These are phyloP conservation scores for Myotis findleyi DNA, from an alignment of 2,797 vertebrate species.

Conservation along the genomic window DNA sequence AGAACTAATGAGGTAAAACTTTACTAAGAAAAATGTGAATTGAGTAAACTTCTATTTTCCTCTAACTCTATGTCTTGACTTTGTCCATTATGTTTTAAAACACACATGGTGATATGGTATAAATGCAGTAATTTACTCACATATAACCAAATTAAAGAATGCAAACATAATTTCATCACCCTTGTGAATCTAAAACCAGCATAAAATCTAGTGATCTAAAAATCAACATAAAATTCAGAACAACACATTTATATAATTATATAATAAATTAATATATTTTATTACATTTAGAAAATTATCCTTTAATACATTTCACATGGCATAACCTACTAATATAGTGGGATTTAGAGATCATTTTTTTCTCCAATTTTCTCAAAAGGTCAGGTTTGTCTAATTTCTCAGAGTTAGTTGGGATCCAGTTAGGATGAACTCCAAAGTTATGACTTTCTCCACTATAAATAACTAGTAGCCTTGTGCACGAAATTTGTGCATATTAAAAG, in stretches of 20 bases:
- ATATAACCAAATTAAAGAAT: constrained; percentile 20
- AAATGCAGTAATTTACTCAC: constrained; percentile 17
- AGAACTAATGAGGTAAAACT: not conserved
- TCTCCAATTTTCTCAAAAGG: constrained; percentile 21
- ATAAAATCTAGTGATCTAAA: not conserved
- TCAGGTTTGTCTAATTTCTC: constrained; percentile 7
- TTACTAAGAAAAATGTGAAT: not conserved
- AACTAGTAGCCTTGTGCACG: not conserved
- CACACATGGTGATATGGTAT: not conserved
- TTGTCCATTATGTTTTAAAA: constrained; percentile 18
- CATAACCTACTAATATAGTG: not conserved
- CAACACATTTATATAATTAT: not conserved
- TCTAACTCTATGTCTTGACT: not conserved
- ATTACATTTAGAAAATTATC: constrained; percentile 35
- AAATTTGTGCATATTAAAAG: no score
- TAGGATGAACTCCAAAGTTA: not conserved
- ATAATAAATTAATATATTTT: not conserved
- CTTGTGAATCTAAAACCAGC: not conserved
- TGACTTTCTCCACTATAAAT: constrained; percentile 10
- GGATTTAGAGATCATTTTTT: not conserved
- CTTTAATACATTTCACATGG: not conserved
- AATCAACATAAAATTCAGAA: constrained; percentile 14
- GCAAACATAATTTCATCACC: not conserved
- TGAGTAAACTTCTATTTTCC: not conserved
- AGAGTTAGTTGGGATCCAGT: not conserved